Conservation (phyloP, 2,797 vertebrate species). For the Gastrophryne carolinensis region DNA sequence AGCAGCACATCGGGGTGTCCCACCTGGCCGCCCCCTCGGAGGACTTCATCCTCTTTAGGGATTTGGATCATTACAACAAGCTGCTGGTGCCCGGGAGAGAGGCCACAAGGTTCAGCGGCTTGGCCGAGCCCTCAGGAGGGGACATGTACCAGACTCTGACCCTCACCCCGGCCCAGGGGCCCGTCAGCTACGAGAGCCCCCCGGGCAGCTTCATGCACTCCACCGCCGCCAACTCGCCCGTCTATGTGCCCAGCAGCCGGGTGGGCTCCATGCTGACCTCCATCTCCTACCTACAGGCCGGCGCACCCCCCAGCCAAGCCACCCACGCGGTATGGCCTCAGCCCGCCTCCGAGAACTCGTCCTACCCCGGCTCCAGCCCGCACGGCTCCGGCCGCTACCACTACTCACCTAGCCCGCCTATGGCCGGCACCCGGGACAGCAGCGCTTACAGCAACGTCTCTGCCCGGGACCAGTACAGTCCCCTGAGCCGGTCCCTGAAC, state of each 20-base stretch:
- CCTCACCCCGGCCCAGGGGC: constrained; percentile 86
- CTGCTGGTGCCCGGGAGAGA: constrained; percentile 84
- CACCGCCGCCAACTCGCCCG: constrained; percentile 86
- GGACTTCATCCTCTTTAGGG: constrained; percentile 90
- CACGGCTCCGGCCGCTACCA: constrained; percentile 87
- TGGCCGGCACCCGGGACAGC: constrained; percentile 83
- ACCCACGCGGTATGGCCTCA: constrained; percentile 89
- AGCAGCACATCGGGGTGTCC: constrained; percentile 80
- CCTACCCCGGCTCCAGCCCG: constrained; percentile 82
- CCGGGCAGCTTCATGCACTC: constrained; percentile 90
- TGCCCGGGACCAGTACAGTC: constrained; percentile 85
- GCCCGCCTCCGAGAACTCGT: constrained; percentile 85
- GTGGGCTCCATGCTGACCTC: constrained; percentile 91
- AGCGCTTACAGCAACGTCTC: constrained; percentile 73
- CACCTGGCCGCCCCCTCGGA: constrained; percentile 82
- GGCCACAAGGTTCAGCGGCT: constrained; percentile 81
- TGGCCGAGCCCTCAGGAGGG: constrained; percentile 76
- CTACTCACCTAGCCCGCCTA: constrained; percentile 88
- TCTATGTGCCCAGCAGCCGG: constrained; percentile 91
- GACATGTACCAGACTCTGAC: constrained; percentile 97
- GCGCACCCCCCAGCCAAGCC: constrained; percentile 76
- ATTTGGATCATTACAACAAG: constrained; percentile 91
- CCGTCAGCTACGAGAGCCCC: constrained; percentile 84
- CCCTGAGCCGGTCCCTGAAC: constrained; percentile 79
- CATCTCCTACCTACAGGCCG: constrained; percentile 83